A percentile compares a stretch with the other conserved stretches of the same genome.
Conservation (phyloP, 2,888 invertebrate genomes). For the Arrhopalites spinosus region DNA sequence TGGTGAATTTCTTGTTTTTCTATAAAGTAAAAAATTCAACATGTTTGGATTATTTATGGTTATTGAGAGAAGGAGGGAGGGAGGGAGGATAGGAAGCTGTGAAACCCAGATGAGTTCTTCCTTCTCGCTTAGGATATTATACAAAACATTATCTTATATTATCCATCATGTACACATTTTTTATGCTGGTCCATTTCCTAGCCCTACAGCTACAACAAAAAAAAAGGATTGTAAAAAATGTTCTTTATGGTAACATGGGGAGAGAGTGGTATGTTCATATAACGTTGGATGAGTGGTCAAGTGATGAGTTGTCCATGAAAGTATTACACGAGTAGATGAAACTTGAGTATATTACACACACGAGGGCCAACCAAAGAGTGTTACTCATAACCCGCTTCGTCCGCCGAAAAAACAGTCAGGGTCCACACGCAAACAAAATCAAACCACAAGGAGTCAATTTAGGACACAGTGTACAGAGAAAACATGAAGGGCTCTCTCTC, state of each 20-base stretch:
- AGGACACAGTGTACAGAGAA: neutral
- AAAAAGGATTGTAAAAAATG: no score
- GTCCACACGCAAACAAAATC: conserved; percentile 21
- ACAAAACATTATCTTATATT: neutral
- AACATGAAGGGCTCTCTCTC: neutral
- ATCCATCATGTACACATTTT: neutral
- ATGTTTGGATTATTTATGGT: conserved; percentile 14
- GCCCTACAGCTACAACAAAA: neutral
- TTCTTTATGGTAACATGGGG: no score
- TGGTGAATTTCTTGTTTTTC: no score
- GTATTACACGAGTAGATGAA: conserved; percentile 10
- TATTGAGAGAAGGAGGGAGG: neutral
- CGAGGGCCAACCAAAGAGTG: neutral
- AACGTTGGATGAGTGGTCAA: neutral
- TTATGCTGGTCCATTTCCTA: neutral
- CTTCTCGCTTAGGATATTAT: neutral
- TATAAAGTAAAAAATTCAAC: conserved; percentile 19
- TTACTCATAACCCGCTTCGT: neutral
- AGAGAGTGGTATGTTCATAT: no score
- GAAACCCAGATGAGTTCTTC: neutral
- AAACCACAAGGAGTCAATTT: conserved; percentile 23
- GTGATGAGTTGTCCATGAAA: conserved; percentile 10
- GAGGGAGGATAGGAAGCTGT: conserved; percentile 3
- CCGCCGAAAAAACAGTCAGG: neutral
- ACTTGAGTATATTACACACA: conserved; percentile 1